A percentile compares a stretch with the other conserved stretches of the same genome.
Evolutionary conservation across 2,888 invertebrate species (phyloP).

Genomic region (Drosophila prostipennis): DNA sequence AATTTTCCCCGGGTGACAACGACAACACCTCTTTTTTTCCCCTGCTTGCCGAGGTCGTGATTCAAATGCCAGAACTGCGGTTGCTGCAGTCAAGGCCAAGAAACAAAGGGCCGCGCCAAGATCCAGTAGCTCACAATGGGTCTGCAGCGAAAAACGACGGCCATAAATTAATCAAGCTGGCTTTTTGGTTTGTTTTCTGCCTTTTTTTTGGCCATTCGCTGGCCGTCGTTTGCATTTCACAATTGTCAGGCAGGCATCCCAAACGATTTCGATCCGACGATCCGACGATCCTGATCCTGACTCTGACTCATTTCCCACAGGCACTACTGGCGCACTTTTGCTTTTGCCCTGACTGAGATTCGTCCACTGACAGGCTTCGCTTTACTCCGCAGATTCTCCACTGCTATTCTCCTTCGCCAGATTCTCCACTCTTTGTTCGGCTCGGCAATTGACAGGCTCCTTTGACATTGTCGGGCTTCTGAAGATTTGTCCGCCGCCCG

Average conservation of each 20-base stretch:
- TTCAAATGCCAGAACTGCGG: slow-evolving; percentile 59
- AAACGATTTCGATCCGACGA: slow-evolving; percentile 28
- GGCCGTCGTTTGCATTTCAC: slow-evolving; percentile 62
- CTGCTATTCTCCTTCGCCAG: slow-evolving; percentile 5
- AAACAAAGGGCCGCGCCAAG: slow-evolving; percentile 34
- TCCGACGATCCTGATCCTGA: slow-evolving; percentile 18
- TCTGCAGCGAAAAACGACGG: slow-evolving; percentile 45
- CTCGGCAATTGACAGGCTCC: slow-evolving; percentile 61
- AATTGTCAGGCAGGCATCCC: slow-evolving; percentile 57
- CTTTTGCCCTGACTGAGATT: slow-evolving; percentile 69
- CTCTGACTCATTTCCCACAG: slow-evolving; percentile 49
- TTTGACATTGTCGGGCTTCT: slow-evolving; percentile 44
- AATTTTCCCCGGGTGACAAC: slow-evolving; percentile 62
- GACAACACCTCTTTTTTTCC: slow-evolving; percentile 52
- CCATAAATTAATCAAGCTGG: slow-evolving; percentile 73
- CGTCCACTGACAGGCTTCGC: slow-evolving; percentile 64
- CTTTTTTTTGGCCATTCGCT: slow-evolving; percentile 21
- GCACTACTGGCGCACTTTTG: slow-evolving; percentile 61
- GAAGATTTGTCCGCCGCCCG: slow-evolving; percentile 71
- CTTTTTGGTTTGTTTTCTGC: not conserved
- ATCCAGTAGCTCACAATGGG: slow-evolving; percentile 55
- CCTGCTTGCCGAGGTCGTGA: slow-evolving; percentile 30
- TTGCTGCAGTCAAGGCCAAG: slow-evolving; percentile 67
- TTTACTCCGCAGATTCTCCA: slow-evolving; percentile 9
- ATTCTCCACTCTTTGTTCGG: slow-evolving; percentile 24